Percentiles rank a stretch among this genome's conserved stretches.
Conservation (phyloP, 2,113 vertebrate genomes). For the Lamprologus callipterus region DNA sequence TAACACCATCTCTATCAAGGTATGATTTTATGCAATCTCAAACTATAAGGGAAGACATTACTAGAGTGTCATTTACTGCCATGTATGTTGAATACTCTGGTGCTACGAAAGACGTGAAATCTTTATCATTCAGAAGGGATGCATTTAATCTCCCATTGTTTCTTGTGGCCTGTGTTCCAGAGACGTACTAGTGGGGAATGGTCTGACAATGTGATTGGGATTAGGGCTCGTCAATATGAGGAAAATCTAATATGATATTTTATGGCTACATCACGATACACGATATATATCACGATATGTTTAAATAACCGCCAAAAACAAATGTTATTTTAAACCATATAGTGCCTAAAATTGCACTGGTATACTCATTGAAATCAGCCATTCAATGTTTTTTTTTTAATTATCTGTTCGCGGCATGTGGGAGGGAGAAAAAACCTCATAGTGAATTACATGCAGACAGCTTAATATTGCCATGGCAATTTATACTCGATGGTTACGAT, state of each 20-base stretch:
- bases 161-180: neutral
- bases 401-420: neutral
- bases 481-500: neutral
- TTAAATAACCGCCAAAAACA: neutral
- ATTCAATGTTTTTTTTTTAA: rapidly evolving
- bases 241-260: neutral
- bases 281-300: neutral
- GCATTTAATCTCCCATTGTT: neutral
- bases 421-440: neutral
- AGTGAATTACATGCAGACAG: neutral
- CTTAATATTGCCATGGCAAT: neutral
- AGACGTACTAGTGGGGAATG: neutral
- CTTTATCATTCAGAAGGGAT: neutral
- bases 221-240: neutral
- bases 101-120: neutral
- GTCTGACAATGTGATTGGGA: neutral
- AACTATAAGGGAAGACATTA: neutral
- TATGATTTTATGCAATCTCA: neutral
- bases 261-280: neutral
- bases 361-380: neutral
- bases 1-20: neutral
- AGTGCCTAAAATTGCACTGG: neutral
- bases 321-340: neutral
- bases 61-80: neutral
- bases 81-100: neutral